phyloP scores from a whole-genome alignment of 2,797 vertebrate species.

The Melanotaenia parkinsoni region DNA sequence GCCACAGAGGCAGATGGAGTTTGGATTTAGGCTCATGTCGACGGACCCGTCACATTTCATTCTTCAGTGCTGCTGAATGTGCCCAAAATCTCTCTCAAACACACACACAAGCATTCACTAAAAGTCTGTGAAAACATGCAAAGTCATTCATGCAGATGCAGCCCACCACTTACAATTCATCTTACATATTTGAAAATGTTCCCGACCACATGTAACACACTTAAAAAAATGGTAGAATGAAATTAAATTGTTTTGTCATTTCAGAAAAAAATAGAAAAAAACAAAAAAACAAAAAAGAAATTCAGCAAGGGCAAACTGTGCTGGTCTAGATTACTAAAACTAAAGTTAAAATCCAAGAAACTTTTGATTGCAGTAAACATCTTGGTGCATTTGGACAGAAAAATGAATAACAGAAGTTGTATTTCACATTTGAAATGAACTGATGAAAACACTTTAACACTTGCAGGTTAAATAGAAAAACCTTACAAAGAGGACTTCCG shows the following conservation, averaged over 20 bases:
- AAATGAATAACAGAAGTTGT: too few relatives aligned
- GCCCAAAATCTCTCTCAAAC: neutral
- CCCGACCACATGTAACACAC: neutral
- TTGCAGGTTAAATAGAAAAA: too few relatives aligned
- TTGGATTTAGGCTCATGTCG: slow-evolving; percentile 77
- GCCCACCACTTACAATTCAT: neutral
- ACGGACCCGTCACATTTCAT: slow-evolving; percentile 71
- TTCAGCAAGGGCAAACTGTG: too few relatives aligned
- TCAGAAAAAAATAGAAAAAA: neutral
- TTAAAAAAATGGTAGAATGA: neutral
- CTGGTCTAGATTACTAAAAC: too few relatives aligned
- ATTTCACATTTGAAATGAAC: too few relatives aligned
- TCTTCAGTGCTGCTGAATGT: slow-evolving; percentile 55
- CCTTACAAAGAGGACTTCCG: too few relatives aligned
- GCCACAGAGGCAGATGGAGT: slow-evolving; percentile 80
- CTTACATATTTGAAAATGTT: neutral
- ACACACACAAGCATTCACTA: neutral
- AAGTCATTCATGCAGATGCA: neutral
- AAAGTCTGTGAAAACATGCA: neutral
- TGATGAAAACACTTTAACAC: too few relatives aligned
- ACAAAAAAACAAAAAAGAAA: too few relatives aligned
- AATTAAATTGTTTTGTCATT: neutral
- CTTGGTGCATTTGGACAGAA: too few relatives aligned
- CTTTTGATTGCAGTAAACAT: too few relatives aligned
- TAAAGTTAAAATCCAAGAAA: too few relatives aligned